These are phyloP conservation scores for Osmerus mordax DNA, from an alignment of 2,113 vertebrate genomes.

Conservation along the genomic window DNA sequence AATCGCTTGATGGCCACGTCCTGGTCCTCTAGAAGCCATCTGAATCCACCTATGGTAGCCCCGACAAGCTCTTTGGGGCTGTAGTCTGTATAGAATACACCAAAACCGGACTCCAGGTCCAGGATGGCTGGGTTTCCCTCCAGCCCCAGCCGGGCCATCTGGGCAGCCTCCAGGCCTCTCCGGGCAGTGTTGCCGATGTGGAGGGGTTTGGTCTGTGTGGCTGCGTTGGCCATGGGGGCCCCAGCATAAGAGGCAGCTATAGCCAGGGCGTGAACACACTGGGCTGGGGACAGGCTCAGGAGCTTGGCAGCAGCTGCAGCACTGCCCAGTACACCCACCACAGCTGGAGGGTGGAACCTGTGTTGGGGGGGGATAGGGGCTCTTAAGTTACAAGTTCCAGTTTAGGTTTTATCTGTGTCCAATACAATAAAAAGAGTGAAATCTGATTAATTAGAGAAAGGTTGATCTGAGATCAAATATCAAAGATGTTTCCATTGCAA, in stretches of 20 bases:
- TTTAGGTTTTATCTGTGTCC: too few relatives aligned
- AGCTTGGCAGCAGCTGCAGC: slow-evolving; percentile 86
- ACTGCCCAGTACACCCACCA: slow-evolving; percentile 90
- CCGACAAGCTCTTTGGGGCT: slow-evolving; percentile 50
- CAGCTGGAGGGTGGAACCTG: slow-evolving; percentile 91
- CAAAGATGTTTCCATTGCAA: neutral
- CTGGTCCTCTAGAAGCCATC: slow-evolving; percentile 85
- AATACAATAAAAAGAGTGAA: too few relatives aligned
- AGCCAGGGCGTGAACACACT: slow-evolving; percentile 82
- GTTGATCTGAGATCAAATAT: too few relatives aligned
- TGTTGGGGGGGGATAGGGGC: too few relatives aligned
- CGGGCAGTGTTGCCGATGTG: slow-evolving; percentile 85
- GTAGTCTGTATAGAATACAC: slow-evolving; percentile 87
- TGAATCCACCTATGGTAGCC: slow-evolving; percentile 54
- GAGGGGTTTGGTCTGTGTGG: slow-evolving; percentile 91
- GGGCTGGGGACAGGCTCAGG: slow-evolving; percentile 68
- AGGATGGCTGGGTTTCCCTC: slow-evolving; percentile 81
- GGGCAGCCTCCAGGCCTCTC: slow-evolving; percentile 81
- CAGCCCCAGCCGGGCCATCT: slow-evolving; percentile 80
- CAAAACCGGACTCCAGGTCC: slow-evolving; percentile 79
- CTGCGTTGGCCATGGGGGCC: slow-evolving; percentile 88
- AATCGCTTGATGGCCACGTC: slow-evolving; percentile 87
- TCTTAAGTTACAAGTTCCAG: neutral
- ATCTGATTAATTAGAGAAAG: too few relatives aligned
- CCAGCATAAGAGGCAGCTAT: slow-evolving; percentile 88